Evolutionary conservation across 2,113 vertebrate genomes (phyloP).

Genomic region (Urocitellus parryii): DNA sequence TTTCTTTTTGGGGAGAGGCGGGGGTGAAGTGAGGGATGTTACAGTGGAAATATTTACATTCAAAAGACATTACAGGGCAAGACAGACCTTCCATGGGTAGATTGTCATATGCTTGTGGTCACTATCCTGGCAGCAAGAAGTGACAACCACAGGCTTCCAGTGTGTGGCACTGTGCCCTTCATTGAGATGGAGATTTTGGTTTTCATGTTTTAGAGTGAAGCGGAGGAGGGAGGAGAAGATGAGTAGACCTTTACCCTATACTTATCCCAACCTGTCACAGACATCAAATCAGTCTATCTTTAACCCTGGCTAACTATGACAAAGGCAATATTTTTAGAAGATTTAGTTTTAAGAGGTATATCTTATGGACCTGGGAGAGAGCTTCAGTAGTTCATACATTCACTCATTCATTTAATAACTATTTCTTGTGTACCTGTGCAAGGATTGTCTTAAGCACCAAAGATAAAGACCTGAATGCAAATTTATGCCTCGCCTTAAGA

Average conservation of each 20-base stretch:
- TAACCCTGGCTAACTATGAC: not conserved
- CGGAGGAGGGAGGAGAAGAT: not conserved
- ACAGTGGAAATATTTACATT: not conserved
- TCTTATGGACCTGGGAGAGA: not conserved
- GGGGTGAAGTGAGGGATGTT: not conserved
- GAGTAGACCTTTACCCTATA: not conserved
- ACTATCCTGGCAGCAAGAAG: not conserved
- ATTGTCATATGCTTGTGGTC: not conserved
- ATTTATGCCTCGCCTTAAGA: not conserved
- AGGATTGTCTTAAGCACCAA: not conserved
- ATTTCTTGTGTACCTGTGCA: not conserved
- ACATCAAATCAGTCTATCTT: not conserved
- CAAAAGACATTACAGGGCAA: not conserved
- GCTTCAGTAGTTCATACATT: not conserved
- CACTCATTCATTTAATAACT: not conserved
- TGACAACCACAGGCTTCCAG: not conserved
- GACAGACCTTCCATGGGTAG: not conserved
- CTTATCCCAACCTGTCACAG: not conserved
- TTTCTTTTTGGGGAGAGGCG: not conserved
- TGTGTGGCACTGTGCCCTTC: not conserved
- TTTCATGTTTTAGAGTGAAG: not conserved
- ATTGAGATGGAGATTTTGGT: not conserved
- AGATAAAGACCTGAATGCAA: not conserved
- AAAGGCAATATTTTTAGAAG: not conserved
- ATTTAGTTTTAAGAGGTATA: not conserved